Evolutionary conservation across 2,797 vertebrate species (phyloP), one percentile per base, ranked within the genome.

Genomic region (Diceros bicornis): DNA sequence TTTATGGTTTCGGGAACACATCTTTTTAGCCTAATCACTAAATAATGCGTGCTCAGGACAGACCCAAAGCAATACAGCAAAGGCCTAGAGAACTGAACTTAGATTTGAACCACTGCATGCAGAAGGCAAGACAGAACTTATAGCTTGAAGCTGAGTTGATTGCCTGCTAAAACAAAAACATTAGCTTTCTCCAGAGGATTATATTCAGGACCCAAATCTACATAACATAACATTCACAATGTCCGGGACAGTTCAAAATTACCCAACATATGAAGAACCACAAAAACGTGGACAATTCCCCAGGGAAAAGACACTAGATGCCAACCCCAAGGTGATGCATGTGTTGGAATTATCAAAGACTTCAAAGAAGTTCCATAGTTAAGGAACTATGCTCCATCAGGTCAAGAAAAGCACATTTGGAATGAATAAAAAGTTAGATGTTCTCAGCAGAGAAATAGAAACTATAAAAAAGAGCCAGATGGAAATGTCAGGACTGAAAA

Each of bases 311-410:
- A 91, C 32, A 78, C 44, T 14, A 89, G 47, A 77, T 61, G n/a
- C 29, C 29, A 86, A 69, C 12, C 25, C 20, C 17, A 86, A 78
- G 55, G 91, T 78, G 59, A 57, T 17, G 71, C 86, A 64, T 29
- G 47, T 81, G 47, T 32, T 87, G 57, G 27, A 88, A 68, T 87
- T 87, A 96, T n/a, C 57, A 66, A 91, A 91, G 68, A 82, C 61
- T 92, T 96, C 68, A 71, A 72, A 82, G 78, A 74, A 77, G 41
- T 66, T 88, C 41, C 41, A 41, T 41, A 41, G 41, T 41, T 41
- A 41, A 41, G 41, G 41, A 44, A 57, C 27, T 18, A 47, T 69
- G 66, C 16, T 89, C 69, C 27, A 41, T 27, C 4, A 34, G 52
- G 62, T 68, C 47, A 55, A 87, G 75, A 52, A 83, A 74, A 88